Conservation (phyloP, 1,140 invertebrate genomes). For the Eciton burchellii region DNA sequence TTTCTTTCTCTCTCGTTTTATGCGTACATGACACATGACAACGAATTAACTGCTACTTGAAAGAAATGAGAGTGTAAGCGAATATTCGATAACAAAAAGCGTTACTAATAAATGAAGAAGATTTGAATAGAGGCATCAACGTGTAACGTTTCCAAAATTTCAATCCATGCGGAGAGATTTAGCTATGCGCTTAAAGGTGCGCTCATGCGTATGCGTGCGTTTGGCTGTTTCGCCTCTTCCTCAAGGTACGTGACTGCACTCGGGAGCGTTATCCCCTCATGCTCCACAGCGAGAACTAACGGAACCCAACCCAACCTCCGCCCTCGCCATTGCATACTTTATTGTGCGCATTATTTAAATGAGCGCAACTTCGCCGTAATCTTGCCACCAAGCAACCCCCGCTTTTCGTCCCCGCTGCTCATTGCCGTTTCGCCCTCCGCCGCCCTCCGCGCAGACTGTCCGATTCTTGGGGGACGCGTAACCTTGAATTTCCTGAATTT, state of each 20-base stretch:
- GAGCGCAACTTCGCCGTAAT: constrained; percentile 81
- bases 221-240: constrained; percentile 61
- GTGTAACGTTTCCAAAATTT: constrained; percentile 12
- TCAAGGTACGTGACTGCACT: constrained; percentile 76
- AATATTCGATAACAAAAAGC: neutral
- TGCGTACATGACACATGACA: neutral
- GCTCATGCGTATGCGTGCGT: constrained; percentile 63
- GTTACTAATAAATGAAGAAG: constrained; percentile 50
- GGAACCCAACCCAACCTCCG: constrained; percentile 74
- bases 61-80: neutral
- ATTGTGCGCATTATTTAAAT: constrained; percentile 84
- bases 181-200: constrained; percentile 35
- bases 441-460: constrained; percentile 67
- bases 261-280: constrained; percentile 71
- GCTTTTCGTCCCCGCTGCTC: constrained; percentile 44
- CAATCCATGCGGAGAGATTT: neutral
- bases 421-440: constrained; percentile 41
- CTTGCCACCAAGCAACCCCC: constrained; percentile 75
- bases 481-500: constrained; percentile 51
- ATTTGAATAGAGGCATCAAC: neutral
- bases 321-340: constrained; percentile 81
- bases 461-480: constrained; percentile 60
- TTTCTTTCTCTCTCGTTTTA: neutral
- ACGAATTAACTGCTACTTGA: constrained; percentile 1
- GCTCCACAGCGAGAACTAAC: constrained; percentile 70